Base-by-base conservation (phyloP, 2,888 invertebrate genomes). In the Eugnorisma glareosa region DNA sequence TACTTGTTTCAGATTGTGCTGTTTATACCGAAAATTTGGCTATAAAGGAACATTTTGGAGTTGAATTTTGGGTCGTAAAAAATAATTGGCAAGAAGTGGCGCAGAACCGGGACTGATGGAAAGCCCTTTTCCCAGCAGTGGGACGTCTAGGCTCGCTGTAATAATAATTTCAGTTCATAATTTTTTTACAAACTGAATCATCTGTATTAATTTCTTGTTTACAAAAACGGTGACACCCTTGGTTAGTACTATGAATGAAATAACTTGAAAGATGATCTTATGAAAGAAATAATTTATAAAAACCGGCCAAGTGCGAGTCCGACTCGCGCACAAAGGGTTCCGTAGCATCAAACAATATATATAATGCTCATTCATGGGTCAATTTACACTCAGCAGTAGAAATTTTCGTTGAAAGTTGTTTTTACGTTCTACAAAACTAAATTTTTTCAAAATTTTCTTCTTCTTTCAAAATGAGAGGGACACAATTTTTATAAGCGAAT, bases 1-100 rank as follows among this genome's bases (percentile, higher is more conserved):
- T 82, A 63, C 77, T 85, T 78, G 77, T 81, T 81, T 73, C 74
- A 79, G 79, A 86, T 81, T 71, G 74, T 72, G 35, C 64, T 85
- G 75, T 79, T 86, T 79, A 81, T 79, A 74, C 67, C 37, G 31
- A 71, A 73, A 69, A 73, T 84, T 68, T 35, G 13, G 67, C 67
- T 67, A 37, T 64, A 64, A 43, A 68, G 40, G 48, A 51, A 45
- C 21, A 57, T 61, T 83, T 75, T 61, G 11, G 54, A 45, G 28
- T 37, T 57, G 43, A 61, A 51, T 51, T 71, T 69, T 37, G 10
- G 5, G 13, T 35, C 21, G 18, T 59, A 35, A 61, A 59, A 61
- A 61, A 61, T 61, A 61, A 61, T 61, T 61, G 61, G 31, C 18
- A 31, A 59, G 18, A 31, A 31, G 31, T 21, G 59, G 31, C 21